A percentile compares a stretch with the other conserved stretches of the same genome.
Evolutionary conservation across 2,797 vertebrate species (phyloP).

Genomic region (Choloepus didactylus): DNA sequence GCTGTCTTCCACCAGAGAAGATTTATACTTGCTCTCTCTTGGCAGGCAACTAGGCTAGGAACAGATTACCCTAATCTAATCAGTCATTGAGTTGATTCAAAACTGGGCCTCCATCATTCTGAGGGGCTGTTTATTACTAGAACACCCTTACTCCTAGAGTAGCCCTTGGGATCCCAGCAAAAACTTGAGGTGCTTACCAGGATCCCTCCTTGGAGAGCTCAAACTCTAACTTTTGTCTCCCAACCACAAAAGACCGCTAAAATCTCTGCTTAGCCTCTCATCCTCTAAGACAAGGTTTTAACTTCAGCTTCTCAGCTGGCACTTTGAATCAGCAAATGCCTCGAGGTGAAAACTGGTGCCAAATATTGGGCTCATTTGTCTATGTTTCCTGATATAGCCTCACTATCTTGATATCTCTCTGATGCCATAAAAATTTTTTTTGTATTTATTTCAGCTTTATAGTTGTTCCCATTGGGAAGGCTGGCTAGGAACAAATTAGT

Average conservation of each 20-base stretch:
- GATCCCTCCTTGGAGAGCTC: neutral
- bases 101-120: neutral
- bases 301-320: slow-evolving; percentile 45
- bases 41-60: neutral
- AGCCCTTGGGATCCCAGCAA: neutral
- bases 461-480: neutral
- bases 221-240: neutral
- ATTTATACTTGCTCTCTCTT: slow-evolving; percentile 44
- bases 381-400: slow-evolving; percentile 23
- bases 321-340: slow-evolving; percentile 39
- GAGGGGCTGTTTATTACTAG: neutral
- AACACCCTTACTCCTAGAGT: neutral
- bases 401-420: slow-evolving; percentile 4
- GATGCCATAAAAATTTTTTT: slow-evolving; percentile 8
- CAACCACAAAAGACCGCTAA: neutral
- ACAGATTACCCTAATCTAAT: slow-evolving; percentile 45
- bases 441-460: slow-evolving; percentile 16
- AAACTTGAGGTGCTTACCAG: neutral
- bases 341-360: slow-evolving; percentile 30
- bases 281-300: slow-evolving; percentile 25
- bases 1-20: slow-evolving; percentile 44
- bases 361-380: slow-evolving; percentile 55
- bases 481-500: slow-evolving; percentile 36
- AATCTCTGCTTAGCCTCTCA: slow-evolving; percentile 29
- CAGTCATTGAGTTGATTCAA: neutral